Percentiles rank a stretch among this genome's conserved stretches.
These are phyloP conservation scores for Oceanodroma tethys DNA, from an alignment of 2,113 vertebrate genomes.

Conservation along the genomic window DNA sequence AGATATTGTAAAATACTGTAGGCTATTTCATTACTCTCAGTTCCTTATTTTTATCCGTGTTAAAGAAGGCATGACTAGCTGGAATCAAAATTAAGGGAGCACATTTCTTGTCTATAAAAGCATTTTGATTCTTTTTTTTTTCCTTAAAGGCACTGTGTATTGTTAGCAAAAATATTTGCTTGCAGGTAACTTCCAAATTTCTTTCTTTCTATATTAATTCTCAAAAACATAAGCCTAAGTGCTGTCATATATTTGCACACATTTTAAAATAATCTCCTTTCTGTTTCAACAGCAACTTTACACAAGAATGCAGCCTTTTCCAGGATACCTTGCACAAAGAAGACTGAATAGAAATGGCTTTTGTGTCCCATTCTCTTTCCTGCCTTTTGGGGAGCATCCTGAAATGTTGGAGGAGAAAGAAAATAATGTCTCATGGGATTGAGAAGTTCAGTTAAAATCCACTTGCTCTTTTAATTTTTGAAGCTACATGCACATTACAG, in stretches of 20 bases:
- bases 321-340: slow-evolving; percentile 26
- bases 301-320: slow-evolving; percentile 1
- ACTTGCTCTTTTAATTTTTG: background rate
- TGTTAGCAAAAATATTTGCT: background rate
- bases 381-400: slow-evolving; percentile 12
- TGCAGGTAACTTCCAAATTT: background rate
- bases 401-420: slow-evolving; percentile 2
- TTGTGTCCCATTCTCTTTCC: slow-evolving; percentile 41
- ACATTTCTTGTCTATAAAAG: background rate
- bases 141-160: background rate
- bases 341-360: slow-evolving; percentile 5
- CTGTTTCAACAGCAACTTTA: slow-evolving; percentile 54
- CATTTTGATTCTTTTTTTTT: background rate
- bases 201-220: background rate
- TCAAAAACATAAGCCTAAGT: background rate
- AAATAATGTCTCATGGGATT: background rate
- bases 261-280: background rate
- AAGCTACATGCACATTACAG: background rate
- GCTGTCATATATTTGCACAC: background rate
- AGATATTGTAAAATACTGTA: background rate
- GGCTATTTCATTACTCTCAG: background rate
- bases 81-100: background rate
- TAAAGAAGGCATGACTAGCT: background rate
- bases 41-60: background rate
- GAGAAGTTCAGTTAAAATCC: background rate